phyloP scores from a whole-genome alignment of 1,140 invertebrate species.

The Drosophila paulistorum region DNA sequence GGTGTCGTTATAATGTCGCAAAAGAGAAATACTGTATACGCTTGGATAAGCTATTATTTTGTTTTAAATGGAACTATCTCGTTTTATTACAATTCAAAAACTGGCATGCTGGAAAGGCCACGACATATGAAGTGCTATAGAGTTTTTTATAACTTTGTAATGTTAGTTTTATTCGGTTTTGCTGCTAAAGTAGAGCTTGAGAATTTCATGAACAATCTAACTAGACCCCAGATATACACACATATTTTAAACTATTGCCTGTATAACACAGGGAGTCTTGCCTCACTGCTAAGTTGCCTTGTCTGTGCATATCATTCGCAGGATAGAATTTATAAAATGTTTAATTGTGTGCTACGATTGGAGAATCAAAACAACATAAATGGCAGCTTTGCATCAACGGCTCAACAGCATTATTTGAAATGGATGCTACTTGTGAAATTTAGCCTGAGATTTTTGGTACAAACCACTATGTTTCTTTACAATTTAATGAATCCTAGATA shows the following conservation, averaged over 20 bases:
- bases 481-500: too few species aligned
- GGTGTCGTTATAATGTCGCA: not conserved
- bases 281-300: not conserved
- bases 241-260: too few species aligned
- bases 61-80: not conserved
- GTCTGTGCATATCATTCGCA: conserved; percentile 20
- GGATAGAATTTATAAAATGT: conserved; percentile 16
- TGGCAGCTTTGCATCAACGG: not conserved
- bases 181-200: not conserved
- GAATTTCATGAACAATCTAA: too few species aligned
- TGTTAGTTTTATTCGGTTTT: not conserved
- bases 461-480: too few species aligned
- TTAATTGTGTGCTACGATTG: conserved; percentile 12
- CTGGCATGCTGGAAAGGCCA: not conserved
- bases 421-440: too few species aligned
- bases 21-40: not conserved
- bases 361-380: not conserved
- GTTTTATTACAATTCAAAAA: not conserved
- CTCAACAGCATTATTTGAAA: not conserved
- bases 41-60: not conserved
- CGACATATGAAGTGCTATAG: not conserved
- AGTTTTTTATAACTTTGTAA: not conserved
- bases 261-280: too few species aligned
- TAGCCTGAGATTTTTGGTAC: too few species aligned
- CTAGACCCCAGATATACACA: too few species aligned